Conservation (phyloP, 2,797 vertebrate genomes). For the Danio jaintianensis region DNA sequence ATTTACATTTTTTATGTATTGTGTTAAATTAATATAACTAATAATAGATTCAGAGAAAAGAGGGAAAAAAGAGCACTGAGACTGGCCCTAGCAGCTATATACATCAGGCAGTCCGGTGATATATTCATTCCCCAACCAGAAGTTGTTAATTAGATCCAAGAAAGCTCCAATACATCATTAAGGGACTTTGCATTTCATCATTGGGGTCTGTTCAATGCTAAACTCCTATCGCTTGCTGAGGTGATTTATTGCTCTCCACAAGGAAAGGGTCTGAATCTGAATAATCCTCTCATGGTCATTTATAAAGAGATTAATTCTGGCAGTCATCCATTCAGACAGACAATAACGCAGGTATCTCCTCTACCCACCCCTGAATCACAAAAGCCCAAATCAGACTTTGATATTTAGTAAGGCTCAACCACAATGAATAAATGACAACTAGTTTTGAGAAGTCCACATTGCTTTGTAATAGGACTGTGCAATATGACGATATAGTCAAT, state of each 20-base stretch:
- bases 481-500: too few species aligned
- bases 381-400: slow-evolving; percentile 5
- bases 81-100: neutral
- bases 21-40: neutral
- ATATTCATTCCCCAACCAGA: neutral
- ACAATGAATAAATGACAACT: neutral
- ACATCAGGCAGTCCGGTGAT: neutral
- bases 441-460: neutral
- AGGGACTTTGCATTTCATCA: slow-evolving; percentile 22
- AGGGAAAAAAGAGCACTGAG: neutral
- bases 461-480: neutral
- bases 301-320: slow-evolving; percentile 26
- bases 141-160: neutral
- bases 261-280: slow-evolving; percentile 16
- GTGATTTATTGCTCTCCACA: slow-evolving; percentile 20
- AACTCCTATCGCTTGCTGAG: neutral
- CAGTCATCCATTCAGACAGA: slow-evolving; percentile 26
- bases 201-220: neutral
- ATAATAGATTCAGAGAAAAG: neutral
- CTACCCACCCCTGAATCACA: neutral
- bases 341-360: slow-evolving; percentile 20
- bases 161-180: slow-evolving; percentile 1
- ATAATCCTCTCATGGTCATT: slow-evolving; percentile 32
- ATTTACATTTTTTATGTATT: neutral
- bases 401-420: slow-evolving; percentile 16